Conservation (phyloP, 1,140 invertebrate species). For the Pseudomyrmex sp. region DNA sequence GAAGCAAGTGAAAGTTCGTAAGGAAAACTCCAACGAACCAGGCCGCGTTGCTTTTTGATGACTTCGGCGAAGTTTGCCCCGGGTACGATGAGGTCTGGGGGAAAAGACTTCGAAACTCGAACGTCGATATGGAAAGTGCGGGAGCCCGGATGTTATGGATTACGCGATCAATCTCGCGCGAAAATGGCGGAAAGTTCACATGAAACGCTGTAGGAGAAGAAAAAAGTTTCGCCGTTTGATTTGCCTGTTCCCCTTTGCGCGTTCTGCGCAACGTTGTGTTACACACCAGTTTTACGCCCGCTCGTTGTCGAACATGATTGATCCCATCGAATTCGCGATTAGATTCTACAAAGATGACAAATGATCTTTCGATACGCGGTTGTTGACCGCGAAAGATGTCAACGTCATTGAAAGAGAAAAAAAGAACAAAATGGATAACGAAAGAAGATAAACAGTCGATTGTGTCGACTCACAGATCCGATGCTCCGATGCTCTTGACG, state of each 20-base stretch:
- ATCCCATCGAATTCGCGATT: constrained; percentile 44
- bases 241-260: constrained; percentile 30
- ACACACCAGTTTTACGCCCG: constrained; percentile 25
- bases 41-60: constrained; percentile 72
- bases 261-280: not conserved
- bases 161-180: constrained; percentile 66
- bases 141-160: constrained; percentile 67
- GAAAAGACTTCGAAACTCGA: constrained; percentile 71
- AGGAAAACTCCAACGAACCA: constrained; percentile 72
- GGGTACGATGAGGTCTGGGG: constrained; percentile 64
- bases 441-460: constrained; percentile 12
- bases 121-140: constrained; percentile 70
- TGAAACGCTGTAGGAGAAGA: constrained; percentile 3
- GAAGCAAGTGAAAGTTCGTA: constrained; percentile 69
- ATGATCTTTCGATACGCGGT: not conserved
- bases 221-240: constrained; percentile 46
- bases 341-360: constrained; percentile 8
- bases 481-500: not conserved
- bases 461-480: not conserved
- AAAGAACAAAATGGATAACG: too few species aligned
- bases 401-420: not conserved
- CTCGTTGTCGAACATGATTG: constrained; percentile 37
- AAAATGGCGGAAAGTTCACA: constrained; percentile 50
- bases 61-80: constrained; percentile 65
- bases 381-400: not conserved